phyloP scores from a whole-genome alignment of 1,140 invertebrate species.

The Bactericera cockerelli region DNA sequence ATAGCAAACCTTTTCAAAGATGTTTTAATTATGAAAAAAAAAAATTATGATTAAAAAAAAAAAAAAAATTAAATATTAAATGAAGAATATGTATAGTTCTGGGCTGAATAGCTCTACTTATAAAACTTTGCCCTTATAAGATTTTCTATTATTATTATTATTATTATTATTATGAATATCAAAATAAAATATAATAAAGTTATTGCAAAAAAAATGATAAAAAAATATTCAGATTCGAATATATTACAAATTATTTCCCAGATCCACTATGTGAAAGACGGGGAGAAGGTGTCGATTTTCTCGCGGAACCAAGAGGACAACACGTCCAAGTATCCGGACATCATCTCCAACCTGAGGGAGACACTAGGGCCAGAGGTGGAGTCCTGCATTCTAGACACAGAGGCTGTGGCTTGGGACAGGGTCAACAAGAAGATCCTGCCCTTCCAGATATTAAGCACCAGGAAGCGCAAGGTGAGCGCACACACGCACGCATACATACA shows the following conservation, averaged over 20 bases:
- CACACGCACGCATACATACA: too few relatives aligned
- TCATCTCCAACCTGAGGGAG: constrained; percentile 57
- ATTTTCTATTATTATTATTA: neutral
- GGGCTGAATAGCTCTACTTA: too few relatives aligned
- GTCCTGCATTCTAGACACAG: constrained; percentile 88
- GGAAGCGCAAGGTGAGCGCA: constrained; percentile 73
- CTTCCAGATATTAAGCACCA: constrained; percentile 90
- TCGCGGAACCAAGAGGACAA: constrained; percentile 98
- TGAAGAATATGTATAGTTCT: too few relatives aligned
- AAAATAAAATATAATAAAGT: too few relatives aligned
- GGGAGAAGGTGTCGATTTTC: constrained; percentile 61
- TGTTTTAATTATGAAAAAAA: too few relatives aligned
- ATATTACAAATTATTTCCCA: constrained; percentile 24
- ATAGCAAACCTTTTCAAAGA: too few relatives aligned
- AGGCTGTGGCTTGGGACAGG: constrained; percentile 92
- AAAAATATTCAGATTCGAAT: too few relatives aligned
- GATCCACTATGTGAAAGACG: constrained; percentile 58
- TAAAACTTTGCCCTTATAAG: too few relatives aligned
- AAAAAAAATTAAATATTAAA: too few relatives aligned
- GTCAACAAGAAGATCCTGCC: constrained; percentile 84
- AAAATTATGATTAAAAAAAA: too few relatives aligned
- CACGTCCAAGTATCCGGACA: constrained; percentile 94
- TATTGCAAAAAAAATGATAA: too few relatives aligned
- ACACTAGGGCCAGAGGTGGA: constrained; percentile 43
- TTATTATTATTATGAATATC: too few relatives aligned